These are phyloP conservation scores for Campylorhamphus procurvoides DNA, from an alignment of 2,113 vertebrate genomes.

Conservation along the genomic window DNA sequence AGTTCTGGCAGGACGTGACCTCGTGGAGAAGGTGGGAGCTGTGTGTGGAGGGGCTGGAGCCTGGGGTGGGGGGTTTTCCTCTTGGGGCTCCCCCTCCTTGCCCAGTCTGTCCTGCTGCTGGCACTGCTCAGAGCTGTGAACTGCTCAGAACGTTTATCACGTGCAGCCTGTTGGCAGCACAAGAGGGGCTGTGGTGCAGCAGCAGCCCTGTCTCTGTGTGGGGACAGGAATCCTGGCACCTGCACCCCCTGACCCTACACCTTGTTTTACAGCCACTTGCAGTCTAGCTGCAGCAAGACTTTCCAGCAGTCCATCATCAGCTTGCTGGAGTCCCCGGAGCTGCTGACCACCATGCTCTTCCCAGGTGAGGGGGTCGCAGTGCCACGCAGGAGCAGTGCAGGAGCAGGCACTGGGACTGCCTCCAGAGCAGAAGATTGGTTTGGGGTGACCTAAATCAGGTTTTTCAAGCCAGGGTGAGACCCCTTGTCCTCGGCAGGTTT, in stretches of 20 bases:
- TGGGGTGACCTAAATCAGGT: neutral
- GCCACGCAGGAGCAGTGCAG: neutral
- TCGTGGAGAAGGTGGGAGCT: conserved; percentile 91
- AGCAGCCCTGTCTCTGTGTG: fast-evolving
- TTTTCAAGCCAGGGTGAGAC: neutral
- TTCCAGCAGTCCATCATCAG: conserved; percentile 89
- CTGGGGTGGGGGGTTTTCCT: neutral
- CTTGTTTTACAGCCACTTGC: conserved; percentile 81
- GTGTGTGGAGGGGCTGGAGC: neutral
- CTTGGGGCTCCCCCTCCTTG: neutral
- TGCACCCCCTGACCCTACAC: neutral
- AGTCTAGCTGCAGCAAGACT: conserved; percentile 86
- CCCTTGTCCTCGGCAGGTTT: fast-evolving
- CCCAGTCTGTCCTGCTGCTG: neutral
- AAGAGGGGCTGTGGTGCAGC: neutral
- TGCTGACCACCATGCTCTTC: conserved; percentile 90
- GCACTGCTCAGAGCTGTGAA: neutral
- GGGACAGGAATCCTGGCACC: neutral
- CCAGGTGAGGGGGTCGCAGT: conserved; percentile 78
- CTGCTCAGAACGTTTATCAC: neutral
- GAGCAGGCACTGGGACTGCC: neutral
- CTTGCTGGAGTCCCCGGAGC: conserved; percentile 87
- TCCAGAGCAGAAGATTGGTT: neutral
- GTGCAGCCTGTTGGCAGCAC: fast-evolving
- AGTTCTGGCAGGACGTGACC: conserved; percentile 92